These are phyloP conservation scores for Stenichneumon culpator DNA, from an alignment of 2,888 invertebrate genomes.

Conservation along the genomic window DNA sequence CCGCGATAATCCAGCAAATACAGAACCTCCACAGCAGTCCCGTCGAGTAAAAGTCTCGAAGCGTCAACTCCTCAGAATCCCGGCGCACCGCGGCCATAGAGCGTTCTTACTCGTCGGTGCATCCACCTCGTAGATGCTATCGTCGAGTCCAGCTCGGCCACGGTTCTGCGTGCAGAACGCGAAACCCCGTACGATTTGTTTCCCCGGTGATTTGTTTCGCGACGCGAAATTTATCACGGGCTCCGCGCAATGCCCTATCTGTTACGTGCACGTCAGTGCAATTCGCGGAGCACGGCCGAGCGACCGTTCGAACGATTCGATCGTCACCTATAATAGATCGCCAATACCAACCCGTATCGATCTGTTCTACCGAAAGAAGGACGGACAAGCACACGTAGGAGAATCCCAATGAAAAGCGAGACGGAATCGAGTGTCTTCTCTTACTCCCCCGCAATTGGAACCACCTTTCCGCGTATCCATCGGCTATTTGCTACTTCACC, in stretches of 20 bases:
- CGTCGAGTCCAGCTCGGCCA: slow-evolving; percentile 9
- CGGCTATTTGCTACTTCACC: slow-evolving; percentile 42
- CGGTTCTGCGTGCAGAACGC: slow-evolving; percentile 27
- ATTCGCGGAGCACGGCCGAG: slow-evolving; percentile 65
- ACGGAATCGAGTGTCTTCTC: background rate
- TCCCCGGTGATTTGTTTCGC: slow-evolving; percentile 65
- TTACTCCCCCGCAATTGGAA: slow-evolving; percentile 19
- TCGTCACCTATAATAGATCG: slow-evolving; percentile 75
- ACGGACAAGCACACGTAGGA: background rate
- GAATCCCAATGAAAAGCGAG: background rate
- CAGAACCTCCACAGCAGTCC: background rate
- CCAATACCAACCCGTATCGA: slow-evolving; percentile 56
- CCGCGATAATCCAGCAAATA: background rate
- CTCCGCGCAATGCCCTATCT: slow-evolving; percentile 29
- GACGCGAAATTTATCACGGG: slow-evolving; percentile 66
- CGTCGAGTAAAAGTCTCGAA: background rate
- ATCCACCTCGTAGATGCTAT: slow-evolving; percentile 56
- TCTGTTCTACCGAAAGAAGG: slow-evolving; percentile 35
- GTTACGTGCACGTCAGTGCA: slow-evolving; percentile 1
- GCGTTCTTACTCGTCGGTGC: background rate
- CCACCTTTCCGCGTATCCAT: slow-evolving; percentile 27
- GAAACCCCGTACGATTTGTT: slow-evolving; percentile 60
- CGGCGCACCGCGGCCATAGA: background rate
- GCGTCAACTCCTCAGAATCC: background rate
- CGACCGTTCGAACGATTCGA: slow-evolving; percentile 69